These are phyloP conservation scores for Trialeurodes vaporariorum DNA, from an alignment of 1,140 invertebrate genomes.

Conservation along the genomic window DNA sequence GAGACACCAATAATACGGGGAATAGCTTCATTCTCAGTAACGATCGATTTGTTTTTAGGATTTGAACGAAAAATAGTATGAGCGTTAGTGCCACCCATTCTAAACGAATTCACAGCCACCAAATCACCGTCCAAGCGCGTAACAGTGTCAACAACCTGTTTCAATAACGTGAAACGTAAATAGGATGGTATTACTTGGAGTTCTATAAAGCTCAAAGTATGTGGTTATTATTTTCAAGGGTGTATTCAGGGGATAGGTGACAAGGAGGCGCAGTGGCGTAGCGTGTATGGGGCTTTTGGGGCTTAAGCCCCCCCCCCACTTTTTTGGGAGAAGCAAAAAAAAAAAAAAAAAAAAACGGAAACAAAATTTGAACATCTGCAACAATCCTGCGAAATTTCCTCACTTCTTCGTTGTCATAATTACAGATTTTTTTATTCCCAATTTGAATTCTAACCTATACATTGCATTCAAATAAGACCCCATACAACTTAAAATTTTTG, in stretches of 20 bases:
- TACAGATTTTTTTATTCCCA: no score
- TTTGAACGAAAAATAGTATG: conserved; percentile 45
- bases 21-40: conserved; percentile 17
- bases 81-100: conserved; percentile 54
- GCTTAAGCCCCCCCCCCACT: no score
- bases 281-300: no score
- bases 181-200: not conserved
- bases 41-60: conserved; percentile 22
- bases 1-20: conserved; percentile 24
- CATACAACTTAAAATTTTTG: no score
- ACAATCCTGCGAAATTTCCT: no score
- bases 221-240: not conserved
- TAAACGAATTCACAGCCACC: conserved; percentile 56
- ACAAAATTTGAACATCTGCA: no score
- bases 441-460: no score
- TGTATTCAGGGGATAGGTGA: not conserved
- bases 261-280: no score
- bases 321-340: no score
- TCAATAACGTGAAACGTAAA: not conserved
- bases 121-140: conserved; percentile 42
- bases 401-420: no score
- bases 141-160: conserved; percentile 41
- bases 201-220: not conserved
- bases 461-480: no score
- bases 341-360: no score